Base-by-base conservation (phyloP, 2,888 invertebrate genomes). In the Terebella lapidaria region DNA sequence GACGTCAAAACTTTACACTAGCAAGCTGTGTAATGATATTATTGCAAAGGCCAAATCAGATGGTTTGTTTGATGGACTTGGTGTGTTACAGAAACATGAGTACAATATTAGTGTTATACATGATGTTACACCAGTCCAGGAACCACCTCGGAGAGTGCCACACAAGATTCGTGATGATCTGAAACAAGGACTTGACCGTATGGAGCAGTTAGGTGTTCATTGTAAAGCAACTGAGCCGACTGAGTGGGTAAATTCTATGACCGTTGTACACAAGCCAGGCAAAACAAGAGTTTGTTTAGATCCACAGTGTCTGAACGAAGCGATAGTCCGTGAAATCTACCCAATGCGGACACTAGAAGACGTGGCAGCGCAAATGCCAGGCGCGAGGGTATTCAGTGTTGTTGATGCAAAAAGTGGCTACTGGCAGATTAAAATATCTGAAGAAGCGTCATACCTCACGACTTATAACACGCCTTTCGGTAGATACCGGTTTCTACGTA, bases 271-370 rank as follows among this genome's bases (percentile, higher is more conserved):
- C n/a, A 35, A 35, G n/a, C 42, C 42, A 15, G 42, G 10, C 42
- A 35, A 35, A 35, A 15, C 30, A 2, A 18, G 57, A 10, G 30
- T 57, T 3, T 57, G 49, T 26, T 24, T 52, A 22, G 57, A 57
- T 49, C 57, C 57, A 2, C 20, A 20, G n/a, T n/a, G n/a, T 35
- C 42, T 57, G 52, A 57, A 57, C 30, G 27, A 24, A 57, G 57
- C 57, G n/a, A 28, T 54, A 52, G 20, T 18, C 15, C 51, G 49
- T 24, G 22, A 52, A 26, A 51, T 53, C 28, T 57, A 57, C 22
- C 52, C 57, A 22, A 52, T 28, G 26, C 22, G 22, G 20, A 57
- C 57, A 5, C 18, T 57, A 20, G 52, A 57, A 30, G 26, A 53
- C 3, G 26, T 57, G 18, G 52, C 30, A 10, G 20, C 49, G 18